Percentiles rank a stretch among this genome's conserved stretches.
These are phyloP conservation scores for Mythimna lalbum DNA, from an alignment of 2,888 invertebrate genomes.

Conservation along the genomic window DNA sequence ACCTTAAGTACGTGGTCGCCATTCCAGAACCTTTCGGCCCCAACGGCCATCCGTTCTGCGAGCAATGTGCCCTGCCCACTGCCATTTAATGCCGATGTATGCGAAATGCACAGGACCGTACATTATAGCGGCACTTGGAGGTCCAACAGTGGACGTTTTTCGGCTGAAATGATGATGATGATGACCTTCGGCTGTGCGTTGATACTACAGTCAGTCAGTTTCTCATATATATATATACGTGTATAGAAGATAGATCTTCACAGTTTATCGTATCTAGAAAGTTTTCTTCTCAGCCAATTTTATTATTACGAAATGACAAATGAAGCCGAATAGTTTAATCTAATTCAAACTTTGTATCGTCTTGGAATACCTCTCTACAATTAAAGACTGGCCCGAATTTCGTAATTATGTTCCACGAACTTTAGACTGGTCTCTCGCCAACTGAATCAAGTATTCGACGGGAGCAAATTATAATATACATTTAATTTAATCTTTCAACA, in stretches of 20 bases:
- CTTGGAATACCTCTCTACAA: constrained; percentile 33
- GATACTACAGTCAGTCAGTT: too few species aligned
- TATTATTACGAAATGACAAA: constrained; percentile 38
- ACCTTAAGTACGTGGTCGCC: too few species aligned
- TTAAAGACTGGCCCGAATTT: constrained; percentile 50
- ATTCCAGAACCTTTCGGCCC: too few species aligned
- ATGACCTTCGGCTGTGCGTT: too few species aligned
- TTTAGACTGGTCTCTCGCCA: constrained; percentile 33
- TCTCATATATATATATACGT: too few species aligned
- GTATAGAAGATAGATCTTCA: not conserved
- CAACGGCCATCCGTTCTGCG: too few species aligned
- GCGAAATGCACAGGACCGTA: too few species aligned
- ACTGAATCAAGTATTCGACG: constrained; percentile 16
- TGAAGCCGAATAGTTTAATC: constrained; percentile 36
- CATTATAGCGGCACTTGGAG: too few species aligned
- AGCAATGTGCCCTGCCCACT: too few species aligned
- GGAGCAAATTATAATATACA: constrained; percentile 9
- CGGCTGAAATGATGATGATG: too few species aligned
- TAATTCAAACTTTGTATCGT: constrained; percentile 47
- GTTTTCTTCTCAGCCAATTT: constrained; percentile 9
- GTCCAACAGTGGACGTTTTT: too few species aligned
- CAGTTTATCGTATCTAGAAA: constrained; percentile 1
- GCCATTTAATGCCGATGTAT: too few species aligned
- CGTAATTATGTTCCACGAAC: constrained; percentile 35
- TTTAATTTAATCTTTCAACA: not conserved